Evolutionary conservation across 1,140 invertebrate species (phyloP).

Genomic region (Diprion similis): DNA sequence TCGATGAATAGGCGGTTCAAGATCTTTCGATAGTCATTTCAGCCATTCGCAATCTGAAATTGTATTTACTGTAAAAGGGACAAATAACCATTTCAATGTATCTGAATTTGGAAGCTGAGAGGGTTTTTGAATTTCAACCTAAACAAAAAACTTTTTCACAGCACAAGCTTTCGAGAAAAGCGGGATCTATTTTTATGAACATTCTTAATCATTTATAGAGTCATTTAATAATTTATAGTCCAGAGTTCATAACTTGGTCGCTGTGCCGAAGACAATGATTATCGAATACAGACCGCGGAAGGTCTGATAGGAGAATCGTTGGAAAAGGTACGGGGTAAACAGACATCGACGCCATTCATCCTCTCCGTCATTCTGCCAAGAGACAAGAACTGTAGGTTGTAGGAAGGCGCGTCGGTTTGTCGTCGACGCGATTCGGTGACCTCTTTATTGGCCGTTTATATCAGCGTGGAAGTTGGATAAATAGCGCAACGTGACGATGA

Average conservation of each 20-base stretch:
- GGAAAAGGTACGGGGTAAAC: neutral
- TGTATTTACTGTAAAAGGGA: too few species aligned
- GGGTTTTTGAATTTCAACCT: too few species aligned
- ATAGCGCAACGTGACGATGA: neutral
- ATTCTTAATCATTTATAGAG: too few species aligned
- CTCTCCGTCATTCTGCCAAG: neutral
- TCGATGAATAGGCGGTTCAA: too few species aligned
- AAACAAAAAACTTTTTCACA: too few species aligned
- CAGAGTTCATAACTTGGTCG: neutral
- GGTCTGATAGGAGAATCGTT: neutral
- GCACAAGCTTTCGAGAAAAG: too few species aligned
- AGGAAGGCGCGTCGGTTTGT: neutral
- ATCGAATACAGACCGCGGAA: neutral
- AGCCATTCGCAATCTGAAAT: too few species aligned
- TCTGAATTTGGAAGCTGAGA: too few species aligned
- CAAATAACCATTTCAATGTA: too few species aligned
- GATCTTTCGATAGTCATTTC: too few species aligned
- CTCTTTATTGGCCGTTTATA: neutral
- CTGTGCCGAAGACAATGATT: neutral
- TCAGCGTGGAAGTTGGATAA: neutral
- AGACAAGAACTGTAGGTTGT: neutral
- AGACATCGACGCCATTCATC: neutral
- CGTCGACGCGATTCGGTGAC: neutral
- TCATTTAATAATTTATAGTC: too few species aligned
- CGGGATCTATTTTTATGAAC: too few species aligned